These are phyloP conservation scores for Takifugu flavidus DNA, from an alignment of 2,113 vertebrate species.

Conservation along the genomic window DNA sequence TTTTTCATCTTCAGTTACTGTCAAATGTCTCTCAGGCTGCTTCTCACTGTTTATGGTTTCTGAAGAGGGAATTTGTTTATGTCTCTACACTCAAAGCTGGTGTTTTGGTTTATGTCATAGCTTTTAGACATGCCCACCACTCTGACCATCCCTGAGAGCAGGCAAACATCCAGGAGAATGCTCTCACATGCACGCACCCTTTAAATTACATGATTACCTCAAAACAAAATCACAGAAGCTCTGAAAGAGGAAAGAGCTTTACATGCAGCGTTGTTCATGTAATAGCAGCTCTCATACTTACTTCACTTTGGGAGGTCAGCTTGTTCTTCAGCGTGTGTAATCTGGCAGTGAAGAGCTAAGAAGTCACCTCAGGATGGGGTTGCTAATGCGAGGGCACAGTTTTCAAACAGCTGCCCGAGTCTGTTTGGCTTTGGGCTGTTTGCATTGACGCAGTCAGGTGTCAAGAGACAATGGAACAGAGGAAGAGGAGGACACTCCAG, in stretches of 20 bases:
- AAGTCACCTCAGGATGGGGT: conserved; percentile 39
- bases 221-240: conserved; percentile 52
- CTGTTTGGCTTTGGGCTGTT: background rate
- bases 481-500: conserved; percentile 1
- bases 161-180: conserved; percentile 23
- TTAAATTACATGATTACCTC: conserved; percentile 61
- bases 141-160: conserved; percentile 4
- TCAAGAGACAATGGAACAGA: conserved; percentile 5
- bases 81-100: background rate
- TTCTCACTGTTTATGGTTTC: no score
- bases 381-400: conserved; percentile 13
- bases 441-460: background rate
- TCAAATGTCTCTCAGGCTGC: no score
- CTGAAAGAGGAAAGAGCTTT: conserved; percentile 51
- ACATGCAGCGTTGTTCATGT: conserved; percentile 28
- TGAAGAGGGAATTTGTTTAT: no score
- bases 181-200: conserved; percentile 13
- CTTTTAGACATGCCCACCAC: background rate
- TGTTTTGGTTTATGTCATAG: background rate
- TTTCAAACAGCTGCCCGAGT: conserved; percentile 4
- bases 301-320: conserved; percentile 27
- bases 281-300: conserved; percentile 47
- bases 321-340: conserved; percentile 36
- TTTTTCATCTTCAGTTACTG: no score
- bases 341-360: conserved; percentile 32